Conservation (phyloP, 2,888 invertebrate species). For the Spisula subtruncata region DNA sequence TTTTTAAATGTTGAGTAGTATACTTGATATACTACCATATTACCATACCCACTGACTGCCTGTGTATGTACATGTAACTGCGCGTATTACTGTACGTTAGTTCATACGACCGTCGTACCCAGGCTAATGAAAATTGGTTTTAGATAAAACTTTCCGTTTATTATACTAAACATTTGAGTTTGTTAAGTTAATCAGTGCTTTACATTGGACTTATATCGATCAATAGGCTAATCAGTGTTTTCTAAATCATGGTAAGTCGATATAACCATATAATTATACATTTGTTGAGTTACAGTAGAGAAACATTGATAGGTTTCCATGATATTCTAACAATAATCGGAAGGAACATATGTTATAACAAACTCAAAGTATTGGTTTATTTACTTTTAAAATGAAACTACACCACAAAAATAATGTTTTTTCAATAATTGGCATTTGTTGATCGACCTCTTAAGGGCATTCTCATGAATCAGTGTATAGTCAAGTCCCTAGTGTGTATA, state of each 20-base stretch:
- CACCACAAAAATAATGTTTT: no score
- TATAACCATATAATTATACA: not conserved
- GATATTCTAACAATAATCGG: no score
- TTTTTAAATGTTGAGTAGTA: no score
- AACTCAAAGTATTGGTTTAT: no score
- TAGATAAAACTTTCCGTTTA: not conserved
- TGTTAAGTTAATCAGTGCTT: conserved; percentile 19
- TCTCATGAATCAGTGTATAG: no score
- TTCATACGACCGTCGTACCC: not conserved
- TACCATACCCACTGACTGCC: not conserved
- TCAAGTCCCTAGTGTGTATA: no score
- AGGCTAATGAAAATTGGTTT: conserved; percentile 27
- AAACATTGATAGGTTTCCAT: no score
- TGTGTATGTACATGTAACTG: not conserved
- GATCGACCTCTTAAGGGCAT: no score
- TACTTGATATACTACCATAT: no score
- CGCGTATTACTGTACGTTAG: not conserved
- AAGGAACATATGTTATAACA: no score
- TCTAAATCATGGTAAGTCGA: conserved; percentile 11
- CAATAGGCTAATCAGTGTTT: not conserved
- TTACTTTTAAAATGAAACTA: no score
- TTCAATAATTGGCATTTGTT: no score
- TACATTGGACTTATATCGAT: not conserved
- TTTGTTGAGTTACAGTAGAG: not conserved
- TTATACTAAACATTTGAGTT: conserved; percentile 13